These are phyloP conservation scores for Meleagris gallopavo DNA, from an alignment of 2,113 vertebrate species.

Conservation along the genomic window DNA sequence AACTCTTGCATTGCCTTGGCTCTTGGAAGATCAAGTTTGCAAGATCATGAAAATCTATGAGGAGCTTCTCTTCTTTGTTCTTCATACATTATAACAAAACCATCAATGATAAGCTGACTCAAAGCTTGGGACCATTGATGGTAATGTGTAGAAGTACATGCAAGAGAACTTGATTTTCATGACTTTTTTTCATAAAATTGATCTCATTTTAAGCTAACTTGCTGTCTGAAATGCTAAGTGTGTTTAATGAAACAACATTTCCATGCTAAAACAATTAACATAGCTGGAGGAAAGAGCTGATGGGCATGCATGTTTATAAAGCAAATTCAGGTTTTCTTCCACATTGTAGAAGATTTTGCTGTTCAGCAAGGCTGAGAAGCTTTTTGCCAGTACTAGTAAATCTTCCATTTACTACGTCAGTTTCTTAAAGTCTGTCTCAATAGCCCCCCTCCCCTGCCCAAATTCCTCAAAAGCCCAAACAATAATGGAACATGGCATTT, in stretches of 20 bases:
- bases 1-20: slow-evolving; percentile 39
- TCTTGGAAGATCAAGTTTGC: slow-evolving; percentile 38
- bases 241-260: neutral
- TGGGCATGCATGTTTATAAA: neutral
- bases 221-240: slow-evolving; percentile 36
- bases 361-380: neutral
- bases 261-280: neutral
- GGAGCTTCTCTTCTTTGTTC: slow-evolving; percentile 59
- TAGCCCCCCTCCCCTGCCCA: neutral
- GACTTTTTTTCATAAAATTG: neutral
- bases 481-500: neutral
- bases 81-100: slow-evolving; percentile 63
- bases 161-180: slow-evolving; percentile 75
- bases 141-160: slow-evolving; percentile 58
- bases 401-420: neutral
- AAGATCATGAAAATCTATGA: slow-evolving; percentile 67
- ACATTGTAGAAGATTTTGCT: neutral
- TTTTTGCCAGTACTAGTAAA: neutral
- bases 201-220: slow-evolving; percentile 23
- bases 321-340: neutral
- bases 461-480: neutral
- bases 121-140: slow-evolving; percentile 32
- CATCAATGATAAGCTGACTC: slow-evolving; percentile 11
- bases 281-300: neutral
- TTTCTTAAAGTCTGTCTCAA: neutral